Conservation (phyloP, 1,140 invertebrate genomes). For the Pteromalus puparum region DNA sequence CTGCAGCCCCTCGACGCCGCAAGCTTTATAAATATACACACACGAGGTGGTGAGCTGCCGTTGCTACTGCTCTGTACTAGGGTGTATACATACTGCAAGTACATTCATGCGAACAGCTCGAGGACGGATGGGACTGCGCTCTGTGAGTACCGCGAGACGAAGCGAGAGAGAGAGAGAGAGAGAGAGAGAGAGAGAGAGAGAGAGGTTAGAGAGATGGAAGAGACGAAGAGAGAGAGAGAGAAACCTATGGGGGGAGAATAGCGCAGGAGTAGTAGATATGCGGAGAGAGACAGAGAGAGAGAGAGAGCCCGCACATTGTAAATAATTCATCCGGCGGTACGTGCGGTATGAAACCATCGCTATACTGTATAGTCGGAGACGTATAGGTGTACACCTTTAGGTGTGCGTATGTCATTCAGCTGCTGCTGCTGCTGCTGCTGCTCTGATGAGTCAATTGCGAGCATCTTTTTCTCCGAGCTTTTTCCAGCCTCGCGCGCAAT, state of each 20-base stretch:
- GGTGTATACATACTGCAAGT: not conserved
- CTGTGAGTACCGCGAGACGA: not conserved
- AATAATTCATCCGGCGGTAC: conserved; percentile 44
- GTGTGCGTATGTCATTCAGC: not conserved
- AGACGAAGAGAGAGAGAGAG: not conserved
- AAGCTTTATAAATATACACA: conserved; percentile 33
- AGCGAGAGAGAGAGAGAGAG: not conserved
- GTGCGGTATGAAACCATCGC: conserved; percentile 13
- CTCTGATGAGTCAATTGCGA: conserved; percentile 45
- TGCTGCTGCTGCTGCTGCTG: too few relatives aligned
- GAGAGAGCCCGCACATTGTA: conserved; percentile 16
- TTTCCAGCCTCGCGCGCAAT: conserved; percentile 2
- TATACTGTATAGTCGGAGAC: not conserved
- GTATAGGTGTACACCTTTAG: not conserved
- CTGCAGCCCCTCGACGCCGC: not conserved
- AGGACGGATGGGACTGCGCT: not conserved
- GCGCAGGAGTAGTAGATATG: not conserved
- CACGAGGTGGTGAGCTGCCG: too few relatives aligned
- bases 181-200: conserved; percentile 1
- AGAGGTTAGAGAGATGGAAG: too few relatives aligned
- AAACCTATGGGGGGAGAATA: not conserved
- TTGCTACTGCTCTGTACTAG: too few relatives aligned
- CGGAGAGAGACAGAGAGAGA: not conserved
- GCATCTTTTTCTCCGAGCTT: not conserved
- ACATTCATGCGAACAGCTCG: not conserved